Evolutionary conservation across 2,888 invertebrate species (phyloP), one percentile per base, ranked within the genome.

Genomic region (Caenorhabditis doughertyi): DNA sequence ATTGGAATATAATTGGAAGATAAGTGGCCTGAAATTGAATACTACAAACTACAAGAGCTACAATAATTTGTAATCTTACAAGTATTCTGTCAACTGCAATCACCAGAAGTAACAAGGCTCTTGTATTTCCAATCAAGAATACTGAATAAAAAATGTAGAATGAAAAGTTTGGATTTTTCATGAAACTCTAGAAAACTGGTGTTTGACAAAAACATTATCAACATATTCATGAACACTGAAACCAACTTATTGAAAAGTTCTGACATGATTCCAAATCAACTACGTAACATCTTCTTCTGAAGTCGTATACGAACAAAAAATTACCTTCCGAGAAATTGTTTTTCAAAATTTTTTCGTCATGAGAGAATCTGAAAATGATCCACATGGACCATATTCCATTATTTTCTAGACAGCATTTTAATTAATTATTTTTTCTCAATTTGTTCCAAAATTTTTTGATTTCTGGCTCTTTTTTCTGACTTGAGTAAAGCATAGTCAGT

Each of bases 71-170:
- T 53, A 3, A 3, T 32, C 55, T 32, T 13, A 55, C 58, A 23
- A 58, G 23, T n/a, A 23, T 58, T 23, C 58, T 58, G 13, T 58
- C 58, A 21, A 58, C 3, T 11, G 35, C 32, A 3, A 58, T 58
- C 7, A 58, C 16, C 0, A 58, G 39, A 3, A 58, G 2, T 1
- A 58, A 11, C 11, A 58, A 35, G 16, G 58, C 58, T 58, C 58
- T 58, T 13, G 35, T 58, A 0, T 35, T 35, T 3, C 58, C 39
- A 3, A 58, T 21, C 1, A 58, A 3, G 5, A 39, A 58, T 18
- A 47, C 18, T 47, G 44, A 18, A n/a, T 18, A 47, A 18, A 47
- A 47, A 9, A 60, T 60, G 23, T n/a, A 42, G 25, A 60, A 60
- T 27, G 44, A 25, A 11, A 60, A 42, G 35, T 60, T 60, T 44